Evolutionary conservation across 53 echinoderm and acorn worm genomes (phyloP).

Genomic region (Echinarachnius parma): DNA sequence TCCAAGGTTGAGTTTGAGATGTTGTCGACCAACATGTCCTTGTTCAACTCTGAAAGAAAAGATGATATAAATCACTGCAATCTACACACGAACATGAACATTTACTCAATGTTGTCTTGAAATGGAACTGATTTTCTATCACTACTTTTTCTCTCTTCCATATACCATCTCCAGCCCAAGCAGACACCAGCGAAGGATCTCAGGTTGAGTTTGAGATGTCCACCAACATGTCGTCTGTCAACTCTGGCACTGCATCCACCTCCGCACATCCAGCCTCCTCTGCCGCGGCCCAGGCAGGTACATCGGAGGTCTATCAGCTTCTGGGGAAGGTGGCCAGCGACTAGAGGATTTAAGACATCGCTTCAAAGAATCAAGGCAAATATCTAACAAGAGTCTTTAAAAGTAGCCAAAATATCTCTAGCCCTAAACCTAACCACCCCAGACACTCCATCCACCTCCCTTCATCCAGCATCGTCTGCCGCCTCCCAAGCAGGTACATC

Average conservation of each 20-base stretch:
- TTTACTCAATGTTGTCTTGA: not conserved
- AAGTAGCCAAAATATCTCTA: not conserved
- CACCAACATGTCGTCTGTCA: constrained; percentile 39
- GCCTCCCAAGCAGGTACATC: constrained; percentile 47
- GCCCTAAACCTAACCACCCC: too few species aligned
- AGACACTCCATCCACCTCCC: constrained; percentile 20
- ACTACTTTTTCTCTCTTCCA: constrained; percentile 12
- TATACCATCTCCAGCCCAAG: constrained; percentile 47
- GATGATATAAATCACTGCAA: too few species aligned
- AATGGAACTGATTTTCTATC: not conserved
- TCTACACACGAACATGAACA: too few species aligned
- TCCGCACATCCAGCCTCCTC: constrained; percentile 27
- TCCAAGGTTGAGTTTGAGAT: too few species aligned
- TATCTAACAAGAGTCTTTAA: not conserved
- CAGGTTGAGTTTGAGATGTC: constrained; percentile 91
- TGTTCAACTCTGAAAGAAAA: too few species aligned
- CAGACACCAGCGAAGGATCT: constrained; percentile 70
- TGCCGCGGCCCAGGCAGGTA: constrained; percentile 41
- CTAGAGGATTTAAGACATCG: too few species aligned
- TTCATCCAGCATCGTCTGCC: constrained; percentile 18
- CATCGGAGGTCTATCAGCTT: constrained; percentile 67
- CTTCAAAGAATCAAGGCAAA: too few species aligned
- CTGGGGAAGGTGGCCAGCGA: constrained; percentile 72
- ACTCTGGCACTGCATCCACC: constrained; percentile 9
- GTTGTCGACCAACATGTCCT: too few species aligned